Evolutionary conservation across 2,113 vertebrate species (phyloP).

Genomic region (Peromyscus polionotus): DNA sequence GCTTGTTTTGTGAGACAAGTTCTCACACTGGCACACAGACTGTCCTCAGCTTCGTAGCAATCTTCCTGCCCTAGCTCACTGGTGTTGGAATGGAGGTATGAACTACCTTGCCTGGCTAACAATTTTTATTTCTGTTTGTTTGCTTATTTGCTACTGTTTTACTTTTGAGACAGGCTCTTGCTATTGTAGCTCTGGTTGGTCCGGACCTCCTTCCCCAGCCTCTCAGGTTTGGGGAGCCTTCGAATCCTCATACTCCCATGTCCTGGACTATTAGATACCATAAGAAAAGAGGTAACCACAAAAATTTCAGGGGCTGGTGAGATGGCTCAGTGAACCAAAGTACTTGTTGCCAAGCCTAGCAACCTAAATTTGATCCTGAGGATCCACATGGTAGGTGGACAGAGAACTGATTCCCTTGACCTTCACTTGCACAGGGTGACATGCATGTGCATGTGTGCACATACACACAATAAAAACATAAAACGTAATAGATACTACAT

Average conservation of each 20-base stretch:
- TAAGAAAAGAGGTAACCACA: background rate
- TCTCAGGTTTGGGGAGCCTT: background rate
- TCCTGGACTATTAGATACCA: background rate
- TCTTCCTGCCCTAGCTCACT: background rate
- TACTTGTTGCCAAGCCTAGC: background rate
- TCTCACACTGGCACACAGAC: background rate
- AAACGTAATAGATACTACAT: background rate
- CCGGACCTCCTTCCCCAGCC: background rate
- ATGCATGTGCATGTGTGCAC: background rate
- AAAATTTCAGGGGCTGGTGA: background rate
- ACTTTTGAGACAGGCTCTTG: background rate
- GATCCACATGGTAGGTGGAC: too few relatives aligned
- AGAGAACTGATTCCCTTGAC: background rate
- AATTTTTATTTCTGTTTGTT: background rate
- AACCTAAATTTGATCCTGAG: background rate
- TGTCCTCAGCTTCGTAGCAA: background rate
- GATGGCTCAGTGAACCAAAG: background rate
- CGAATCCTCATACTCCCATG: background rate
- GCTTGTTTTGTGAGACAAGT: background rate
- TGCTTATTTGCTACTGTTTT: background rate
- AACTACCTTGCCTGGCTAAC: background rate
- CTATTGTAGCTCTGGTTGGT: background rate
- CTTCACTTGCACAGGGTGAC: too few relatives aligned
- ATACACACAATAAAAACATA: too few relatives aligned
- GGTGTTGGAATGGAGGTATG: background rate